Conservation (phyloP, 2,797 vertebrate species). For the Leptoclinus maculatus region DNA sequence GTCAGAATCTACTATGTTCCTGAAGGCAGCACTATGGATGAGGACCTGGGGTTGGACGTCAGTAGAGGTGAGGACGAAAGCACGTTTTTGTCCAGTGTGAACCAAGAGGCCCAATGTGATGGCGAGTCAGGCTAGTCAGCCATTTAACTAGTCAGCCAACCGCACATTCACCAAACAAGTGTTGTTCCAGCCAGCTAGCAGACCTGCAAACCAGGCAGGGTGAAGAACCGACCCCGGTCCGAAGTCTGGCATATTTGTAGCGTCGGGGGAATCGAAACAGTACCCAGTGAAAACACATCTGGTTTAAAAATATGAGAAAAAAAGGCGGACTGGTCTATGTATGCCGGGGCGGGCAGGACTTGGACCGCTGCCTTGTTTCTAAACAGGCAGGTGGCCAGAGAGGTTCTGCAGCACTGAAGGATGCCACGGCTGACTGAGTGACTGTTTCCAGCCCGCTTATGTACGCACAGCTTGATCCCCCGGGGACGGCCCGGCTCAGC, state of each 20-base stretch:
- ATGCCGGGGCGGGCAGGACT: conserved; percentile 36
- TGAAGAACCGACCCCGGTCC: conserved; percentile 41
- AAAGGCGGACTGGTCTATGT: conserved; percentile 44
- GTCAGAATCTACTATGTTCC: neutral
- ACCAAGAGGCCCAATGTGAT: neutral
- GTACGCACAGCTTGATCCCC: conserved; percentile 36
- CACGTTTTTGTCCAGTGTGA: neutral
- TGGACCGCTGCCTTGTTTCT: conserved; percentile 61
- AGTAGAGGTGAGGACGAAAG: neutral
- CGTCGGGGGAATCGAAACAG: conserved; percentile 71
- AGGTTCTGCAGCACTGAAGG: conserved; percentile 51
- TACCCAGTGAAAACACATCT: conserved; percentile 84
- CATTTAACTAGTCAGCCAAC: conserved; percentile 5
- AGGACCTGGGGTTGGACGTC: neutral
- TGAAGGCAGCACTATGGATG: neutral
- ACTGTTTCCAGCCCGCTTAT: conserved; percentile 60
- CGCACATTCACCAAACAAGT: conserved; percentile 14
- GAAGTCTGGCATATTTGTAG: conserved; percentile 75
- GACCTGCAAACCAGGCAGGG: conserved; percentile 7
- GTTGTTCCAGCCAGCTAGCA: conserved; percentile 20
- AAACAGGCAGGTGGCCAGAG: conserved; percentile 54
- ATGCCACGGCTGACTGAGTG: conserved; percentile 54
- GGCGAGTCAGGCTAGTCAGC: neutral
- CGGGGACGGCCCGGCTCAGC: conserved; percentile 24
- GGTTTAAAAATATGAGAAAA: conserved; percentile 75